Base-by-base conservation (phyloP, 2,113 vertebrate species). In the Ahaetulla prasina region DNA sequence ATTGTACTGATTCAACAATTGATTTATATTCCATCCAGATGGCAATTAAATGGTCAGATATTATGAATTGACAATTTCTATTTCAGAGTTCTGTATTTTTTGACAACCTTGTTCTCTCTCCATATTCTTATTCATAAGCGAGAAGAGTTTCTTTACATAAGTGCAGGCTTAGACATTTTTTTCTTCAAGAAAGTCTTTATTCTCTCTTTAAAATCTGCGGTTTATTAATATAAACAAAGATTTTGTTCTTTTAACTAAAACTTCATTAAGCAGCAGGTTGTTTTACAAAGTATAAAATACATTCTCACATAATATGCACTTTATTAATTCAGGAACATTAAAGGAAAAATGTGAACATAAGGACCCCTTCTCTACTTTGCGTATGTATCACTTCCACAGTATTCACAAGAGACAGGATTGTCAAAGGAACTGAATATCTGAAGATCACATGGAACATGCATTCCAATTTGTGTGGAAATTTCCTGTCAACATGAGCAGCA, bases 11-110 rank as follows among this genome's bases (percentile, higher is more conserved):
- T 94, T 50, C 88, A 23, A 49, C 93, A 87, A 93, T 89, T 0
- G 0, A 96, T 92, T 95, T 94, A 39, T 92, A 94, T 92, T 60
- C 54, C 53, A 92, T 25, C 53, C 45, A 93, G 68, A 87, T 94
- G 80, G 9, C 88, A 68, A 93, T 92, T 85, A 57, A 85, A 91
- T 87, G 88, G 53, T 4, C 87, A 96, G 90, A 89, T 10, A 9
- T 4, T n/a, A 89, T 87, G 30, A 9, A 8, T 57, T n/a, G 52
- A 91, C 63, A 85, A 27, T 35, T 90, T 80, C 47, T 7, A 2
- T 4, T 43, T 91, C 2, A 0, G 4, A 60, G 90, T 18, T 93
- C 18, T 49, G 16, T 0, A 0, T 22, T 89, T 20, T 93, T 80
- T 88, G 68, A 1, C 0, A 3, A 91, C 45, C 45, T 45, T 45